phyloP scores from a whole-genome alignment of 2,113 vertebrate genomes.

The Procavia capensis region DNA sequence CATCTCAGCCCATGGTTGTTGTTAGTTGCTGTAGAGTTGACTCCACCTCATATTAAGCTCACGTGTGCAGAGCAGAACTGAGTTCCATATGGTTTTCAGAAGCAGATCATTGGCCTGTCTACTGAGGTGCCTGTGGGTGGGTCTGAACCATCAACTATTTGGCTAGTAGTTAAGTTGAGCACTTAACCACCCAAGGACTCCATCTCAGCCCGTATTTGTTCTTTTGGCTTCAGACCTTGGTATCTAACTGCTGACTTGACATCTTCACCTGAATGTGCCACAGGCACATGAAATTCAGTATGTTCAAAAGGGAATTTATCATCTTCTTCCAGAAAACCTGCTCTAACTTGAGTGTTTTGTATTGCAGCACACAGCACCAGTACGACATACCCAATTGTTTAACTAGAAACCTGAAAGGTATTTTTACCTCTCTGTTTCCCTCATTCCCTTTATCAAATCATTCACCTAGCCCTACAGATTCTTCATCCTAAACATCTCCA shows the following conservation, averaged over 20 bases:
- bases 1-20: not conserved
- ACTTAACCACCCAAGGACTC: not conserved
- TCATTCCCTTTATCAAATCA: not conserved
- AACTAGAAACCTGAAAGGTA: not conserved
- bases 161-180: not conserved
- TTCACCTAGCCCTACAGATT: not conserved
- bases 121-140: not conserved
- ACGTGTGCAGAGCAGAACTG: not conserved
- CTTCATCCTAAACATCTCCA: not conserved
- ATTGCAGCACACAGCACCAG: not conserved
- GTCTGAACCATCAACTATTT: not conserved
- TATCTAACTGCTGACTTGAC: not conserved
- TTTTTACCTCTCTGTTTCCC: not conserved
- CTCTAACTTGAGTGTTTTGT: too few relatives aligned
- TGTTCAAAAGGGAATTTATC: not conserved
- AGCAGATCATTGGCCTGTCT: not conserved
- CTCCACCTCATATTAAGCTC: not conserved
- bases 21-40: not conserved
- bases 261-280: not conserved
- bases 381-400: not conserved
- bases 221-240: not conserved
- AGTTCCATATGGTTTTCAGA: not conserved
- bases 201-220: not conserved
- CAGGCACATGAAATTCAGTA: fast-evolving
- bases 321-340: not conserved